phyloP scores from a whole-genome alignment of 2,888 invertebrate species.

The Sepioteuthis lessoniana region DNA sequence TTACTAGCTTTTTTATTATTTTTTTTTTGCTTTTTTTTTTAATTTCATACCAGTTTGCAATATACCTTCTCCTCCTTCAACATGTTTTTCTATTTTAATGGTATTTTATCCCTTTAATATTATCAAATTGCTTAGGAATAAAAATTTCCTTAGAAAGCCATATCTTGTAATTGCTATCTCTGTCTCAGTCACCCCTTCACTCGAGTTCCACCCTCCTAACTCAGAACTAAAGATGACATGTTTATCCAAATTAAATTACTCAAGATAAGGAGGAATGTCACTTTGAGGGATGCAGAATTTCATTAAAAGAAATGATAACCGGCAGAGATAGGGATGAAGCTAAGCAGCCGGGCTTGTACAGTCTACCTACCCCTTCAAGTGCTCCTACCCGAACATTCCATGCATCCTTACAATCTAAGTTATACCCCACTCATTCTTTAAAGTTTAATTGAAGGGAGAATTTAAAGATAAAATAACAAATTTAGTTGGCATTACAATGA shows the following conservation, averaged over 20 bases:
- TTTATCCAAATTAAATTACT: neutral
- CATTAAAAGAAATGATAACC: neutral
- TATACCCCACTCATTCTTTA: neutral
- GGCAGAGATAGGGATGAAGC: neutral
- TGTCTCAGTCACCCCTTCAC: neutral
- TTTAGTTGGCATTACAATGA: neutral
- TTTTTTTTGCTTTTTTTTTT: too few species aligned
- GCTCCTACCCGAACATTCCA: too few species aligned
- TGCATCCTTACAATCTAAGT: too few species aligned
- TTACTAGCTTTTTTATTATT: too few species aligned
- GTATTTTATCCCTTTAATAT: neutral
- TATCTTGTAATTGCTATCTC: neutral
- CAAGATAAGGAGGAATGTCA: neutral
- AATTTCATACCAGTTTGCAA: too few species aligned
- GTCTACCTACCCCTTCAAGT: too few species aligned
- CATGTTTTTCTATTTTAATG: neutral
- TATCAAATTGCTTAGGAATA: too few species aligned
- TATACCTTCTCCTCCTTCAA: neutral
- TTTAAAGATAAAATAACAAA: neutral
- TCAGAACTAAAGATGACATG: neutral
- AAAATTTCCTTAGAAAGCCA: too few species aligned
- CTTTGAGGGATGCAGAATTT: neutral
- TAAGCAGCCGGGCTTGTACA: too few species aligned
- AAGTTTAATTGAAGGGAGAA: neutral
- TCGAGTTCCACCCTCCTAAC: neutral